Conservation (phyloP, 2,797 vertebrate genomes). For the Catamblyrhynchus diadema region DNA sequence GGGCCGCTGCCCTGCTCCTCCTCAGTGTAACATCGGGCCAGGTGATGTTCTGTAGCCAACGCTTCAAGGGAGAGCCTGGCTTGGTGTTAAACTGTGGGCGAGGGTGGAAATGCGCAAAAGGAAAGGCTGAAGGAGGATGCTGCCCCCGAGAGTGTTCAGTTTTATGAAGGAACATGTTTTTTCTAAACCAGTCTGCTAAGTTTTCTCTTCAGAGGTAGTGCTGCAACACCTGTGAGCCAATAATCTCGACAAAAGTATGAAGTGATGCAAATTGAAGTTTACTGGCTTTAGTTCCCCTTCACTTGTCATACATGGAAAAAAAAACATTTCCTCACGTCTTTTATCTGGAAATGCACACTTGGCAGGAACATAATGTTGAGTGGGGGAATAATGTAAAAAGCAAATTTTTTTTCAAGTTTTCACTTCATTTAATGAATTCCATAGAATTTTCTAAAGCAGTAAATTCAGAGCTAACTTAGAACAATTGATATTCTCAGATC, state of each 20-base stretch:
- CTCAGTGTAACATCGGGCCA: rapidly evolving
- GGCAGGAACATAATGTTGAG: no score
- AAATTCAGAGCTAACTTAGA: background rate
- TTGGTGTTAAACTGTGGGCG: rapidly evolving
- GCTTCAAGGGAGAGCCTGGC: rapidly evolving
- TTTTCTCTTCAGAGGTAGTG: background rate
- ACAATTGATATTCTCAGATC: background rate
- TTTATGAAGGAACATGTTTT: rapidly evolving
- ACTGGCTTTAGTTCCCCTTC: background rate
- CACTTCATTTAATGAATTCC: background rate
- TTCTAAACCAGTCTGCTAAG: background rate
- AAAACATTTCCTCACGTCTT: rapidly evolving
- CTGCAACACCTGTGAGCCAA: background rate
- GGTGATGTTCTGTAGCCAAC: rapidly evolving
- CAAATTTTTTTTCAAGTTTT: background rate
- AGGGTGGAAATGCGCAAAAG: rapidly evolving
- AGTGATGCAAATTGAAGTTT: background rate
- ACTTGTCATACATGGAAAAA: background rate
- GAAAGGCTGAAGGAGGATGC: background rate
- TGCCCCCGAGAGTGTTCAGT: rapidly evolving
- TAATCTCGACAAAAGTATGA: rapidly evolving
- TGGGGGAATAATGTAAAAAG: background rate
- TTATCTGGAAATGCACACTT: background rate
- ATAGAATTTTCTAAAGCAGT: background rate
- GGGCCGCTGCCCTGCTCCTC: background rate